Evolutionary conservation across 2,888 invertebrate species (phyloP), one percentile per base, ranked within the genome.

Genomic region (Drosophila flavopinicola): DNA sequence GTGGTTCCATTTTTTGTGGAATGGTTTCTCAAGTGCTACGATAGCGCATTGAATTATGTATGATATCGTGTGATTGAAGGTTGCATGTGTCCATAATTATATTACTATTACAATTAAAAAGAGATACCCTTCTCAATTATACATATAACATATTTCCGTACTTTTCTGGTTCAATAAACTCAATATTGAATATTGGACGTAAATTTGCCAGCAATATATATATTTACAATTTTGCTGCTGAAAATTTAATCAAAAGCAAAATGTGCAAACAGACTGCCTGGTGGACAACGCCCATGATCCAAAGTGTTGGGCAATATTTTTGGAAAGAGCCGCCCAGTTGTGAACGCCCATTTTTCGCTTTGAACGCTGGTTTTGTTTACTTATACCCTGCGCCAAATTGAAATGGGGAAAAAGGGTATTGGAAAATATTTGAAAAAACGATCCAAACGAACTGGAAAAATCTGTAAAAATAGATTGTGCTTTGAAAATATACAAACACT

Each of bases 361-460:
- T 54, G 37, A 51, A 35, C 24, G 54, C 30, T 38, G 47, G 47
- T 5, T 30, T 66, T 71, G 72, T 71, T 69, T 69, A 51, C 23
- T 5, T 29, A 42, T 61, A 71, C 71, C 60, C 66, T 60, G 11
- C 10, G 1, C 0, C 3, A 33, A 33, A 29, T 1, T 0, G 10
- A 7, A 9, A 9, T 6, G 6, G 3, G 1, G 0, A 1, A 2
- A 29, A 6, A 7, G 25, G 47, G 7, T 29, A 76, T 82, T 64
- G 74, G 63, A 68, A 75, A 59, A 54, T 56, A 74, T 66, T 47
- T 17, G 1, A 38, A n/a, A n/a, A n/a, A n/a, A n/a, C 53, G 13
- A 29, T 39, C 37, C 73, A 78, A 80, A 75, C 79, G 57, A 80
- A 68, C 73, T 84, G 80, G 61, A 70, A 63, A 78, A 69, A 57